Conservation (phyloP, 1,140 invertebrate genomes). For the Philopotamus ludificatus region DNA sequence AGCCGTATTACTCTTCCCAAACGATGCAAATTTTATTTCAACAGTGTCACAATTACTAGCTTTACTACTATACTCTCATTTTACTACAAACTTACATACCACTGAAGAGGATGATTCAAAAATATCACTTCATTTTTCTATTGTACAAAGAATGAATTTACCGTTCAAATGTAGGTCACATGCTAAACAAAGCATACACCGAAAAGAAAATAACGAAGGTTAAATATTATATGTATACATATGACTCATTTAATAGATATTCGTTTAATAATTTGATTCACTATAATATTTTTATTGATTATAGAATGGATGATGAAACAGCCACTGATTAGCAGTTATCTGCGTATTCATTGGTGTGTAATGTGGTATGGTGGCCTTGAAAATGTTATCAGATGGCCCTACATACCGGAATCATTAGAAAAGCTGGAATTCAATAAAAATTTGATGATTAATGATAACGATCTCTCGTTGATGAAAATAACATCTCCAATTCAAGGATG, state of each 20-base stretch:
- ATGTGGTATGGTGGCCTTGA: slow-evolving; percentile 53
- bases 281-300: slow-evolving; percentile 25
- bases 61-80: slow-evolving; percentile 32
- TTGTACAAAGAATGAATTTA: slow-evolving; percentile 49
- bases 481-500: slow-evolving; percentile 54
- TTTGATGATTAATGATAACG: slow-evolving; percentile 50
- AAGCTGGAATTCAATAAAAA: slow-evolving; percentile 42
- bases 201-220: slow-evolving; percentile 46
- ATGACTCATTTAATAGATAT: no score
- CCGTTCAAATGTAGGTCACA: slow-evolving; percentile 55
- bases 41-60: slow-evolving; percentile 29
- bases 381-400: slow-evolving; percentile 44
- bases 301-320: slow-evolving; percentile 51
- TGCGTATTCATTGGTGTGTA: slow-evolving; percentile 57
- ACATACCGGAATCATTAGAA: slow-evolving; percentile 39
- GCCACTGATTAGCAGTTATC: slow-evolving; percentile 46
- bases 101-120: slow-evolving; percentile 34
- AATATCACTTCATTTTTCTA: slow-evolving; percentile 55
- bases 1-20: slow-evolving; percentile 59
- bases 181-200: slow-evolving; percentile 53
- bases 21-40: slow-evolving; percentile 46
- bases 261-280: no score
- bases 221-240: slow-evolving; percentile 26
- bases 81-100: slow-evolving; percentile 19
- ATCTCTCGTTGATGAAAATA: slow-evolving; percentile 52